Percentiles rank a stretch among this genome's conserved stretches.
Evolutionary conservation across 1,140 invertebrate genomes (phyloP).

Genomic region (Neoseiulus cucumeris): DNA sequence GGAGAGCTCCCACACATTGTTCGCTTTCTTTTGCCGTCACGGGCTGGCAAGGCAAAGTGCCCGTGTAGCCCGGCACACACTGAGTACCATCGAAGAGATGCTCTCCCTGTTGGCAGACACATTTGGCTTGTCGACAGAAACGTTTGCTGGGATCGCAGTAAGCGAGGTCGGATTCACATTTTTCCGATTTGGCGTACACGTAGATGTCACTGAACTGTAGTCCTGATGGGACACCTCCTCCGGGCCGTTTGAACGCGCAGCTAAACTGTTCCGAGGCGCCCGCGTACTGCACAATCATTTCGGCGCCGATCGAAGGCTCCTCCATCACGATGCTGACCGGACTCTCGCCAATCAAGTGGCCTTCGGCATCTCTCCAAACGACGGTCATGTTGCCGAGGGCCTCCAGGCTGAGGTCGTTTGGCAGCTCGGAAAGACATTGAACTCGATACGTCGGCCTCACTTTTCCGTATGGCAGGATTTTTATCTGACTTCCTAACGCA

Average conservation of each 20-base stretch:
- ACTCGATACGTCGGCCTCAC: background rate
- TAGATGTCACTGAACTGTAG: slow-evolving; percentile 8
- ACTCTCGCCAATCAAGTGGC: background rate
- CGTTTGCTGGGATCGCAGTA: slow-evolving; percentile 3
- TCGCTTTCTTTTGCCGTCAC: background rate
- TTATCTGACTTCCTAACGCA: background rate
- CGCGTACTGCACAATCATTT: slow-evolving; percentile 4
- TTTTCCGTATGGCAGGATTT: slow-evolving; percentile 6
- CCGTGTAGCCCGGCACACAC: background rate
- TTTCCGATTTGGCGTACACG: slow-evolving; percentile 6
- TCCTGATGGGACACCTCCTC: background rate
- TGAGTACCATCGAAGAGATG: background rate
- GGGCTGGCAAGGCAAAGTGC: background rate
- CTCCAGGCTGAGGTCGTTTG: background rate
- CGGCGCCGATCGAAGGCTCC: background rate
- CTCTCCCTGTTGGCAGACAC: slow-evolving; percentile 3
- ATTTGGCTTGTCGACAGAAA: background rate
- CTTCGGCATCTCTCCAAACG: background rate
- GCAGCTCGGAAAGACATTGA: background rate
- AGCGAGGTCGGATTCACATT: slow-evolving; percentile 1
- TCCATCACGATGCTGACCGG: background rate
- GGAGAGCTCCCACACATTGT: background rate
- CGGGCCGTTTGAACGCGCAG: slow-evolving; percentile 3
- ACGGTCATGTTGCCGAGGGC: background rate
- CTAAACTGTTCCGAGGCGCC: background rate